Conservation (phyloP, 2,113 vertebrate species). For the Acanthochromis polyacanthus region DNA sequence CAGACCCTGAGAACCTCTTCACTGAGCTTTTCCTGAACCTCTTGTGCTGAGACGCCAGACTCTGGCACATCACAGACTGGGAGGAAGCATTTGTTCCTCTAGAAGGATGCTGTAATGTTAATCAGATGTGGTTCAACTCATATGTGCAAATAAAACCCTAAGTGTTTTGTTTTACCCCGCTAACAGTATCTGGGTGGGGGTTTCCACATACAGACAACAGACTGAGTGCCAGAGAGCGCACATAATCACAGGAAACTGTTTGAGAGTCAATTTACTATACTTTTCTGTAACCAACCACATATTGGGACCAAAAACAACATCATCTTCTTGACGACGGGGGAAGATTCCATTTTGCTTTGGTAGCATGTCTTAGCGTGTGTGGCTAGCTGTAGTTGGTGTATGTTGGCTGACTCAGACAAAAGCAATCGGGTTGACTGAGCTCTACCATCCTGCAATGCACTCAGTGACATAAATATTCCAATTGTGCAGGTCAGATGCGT, state of each 20-base stretch:
- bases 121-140: slow-evolving; percentile 57
- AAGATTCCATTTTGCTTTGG: not conserved
- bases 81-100: slow-evolving; percentile 46
- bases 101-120: slow-evolving; percentile 56
- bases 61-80: slow-evolving; percentile 43
- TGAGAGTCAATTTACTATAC: slow-evolving; percentile 11
- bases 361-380: not conserved
- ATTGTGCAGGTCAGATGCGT: too few species aligned
- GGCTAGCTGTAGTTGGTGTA: too few species aligned
- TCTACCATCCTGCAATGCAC: too few species aligned
- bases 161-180: slow-evolving; percentile 22
- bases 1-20: slow-evolving; percentile 42
- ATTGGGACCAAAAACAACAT: not conserved
- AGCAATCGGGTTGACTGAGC: too few species aligned
- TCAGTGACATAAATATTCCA: too few species aligned
- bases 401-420: too few species aligned
- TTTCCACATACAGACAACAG: slow-evolving; percentile 28
- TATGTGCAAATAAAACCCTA: slow-evolving; percentile 33
- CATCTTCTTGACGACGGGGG: not conserved
- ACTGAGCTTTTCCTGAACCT: slow-evolving; percentile 23
- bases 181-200: slow-evolving; percentile 12
- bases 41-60: slow-evolving; percentile 18
- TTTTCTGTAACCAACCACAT: not conserved
- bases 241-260: slow-evolving; percentile 36
- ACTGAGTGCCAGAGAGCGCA: not conserved